Evolutionary conservation across 1,140 invertebrate genomes (phyloP), one percentile per base, ranked within the genome.

Genomic region (Nasonia longicornis): DNA sequence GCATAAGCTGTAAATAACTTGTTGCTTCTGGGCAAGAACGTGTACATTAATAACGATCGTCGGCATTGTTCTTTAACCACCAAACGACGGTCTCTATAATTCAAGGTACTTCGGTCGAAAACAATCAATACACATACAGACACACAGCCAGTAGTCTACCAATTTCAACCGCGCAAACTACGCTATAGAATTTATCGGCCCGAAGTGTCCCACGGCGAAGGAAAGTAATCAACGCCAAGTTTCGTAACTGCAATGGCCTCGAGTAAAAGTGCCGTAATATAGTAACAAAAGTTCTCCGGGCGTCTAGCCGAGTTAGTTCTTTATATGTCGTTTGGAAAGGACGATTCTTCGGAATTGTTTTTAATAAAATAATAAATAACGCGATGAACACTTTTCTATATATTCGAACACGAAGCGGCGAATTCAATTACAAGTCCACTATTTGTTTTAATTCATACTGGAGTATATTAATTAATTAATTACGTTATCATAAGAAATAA

Each of bases 231-330:
- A 72, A 22, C 22, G 70, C 10, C 7, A 45, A 48, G 31, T 72
- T 72, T 72, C 38, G 70, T 45, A 72, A 45, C 38, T 22, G 70
- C 70, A 48, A 48, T 72, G 12, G 3, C 69, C 69, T 70, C 69
- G 35, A 45, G 70, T 72, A 22, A 45, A 45, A 72, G 22, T 11
- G 70, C 20, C 22, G 14, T 72, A 48, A 72, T 22, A 14, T 38
- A 11, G 35, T 26, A 26, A 72, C n/a, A 72, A 72, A 45, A 45
- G 38, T 45, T 72, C 8, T 48, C 16, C 35, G 38, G 3, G 4
- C 16, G 16, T 7, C 52, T 58, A 16, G 52, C 14, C 4, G 16
- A 58, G 52, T 58, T n/a, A 14, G 38, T 42, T 42, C 38, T 42
- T 42, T 42, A 42, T 42, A 8, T 10, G 38, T 42, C 38, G n/a